A percentile compares a stretch with the other conserved stretches of the same genome.
phyloP scores from a whole-genome alignment of 2,888 invertebrate genomes.

The Sepiola atlantica region DNA sequence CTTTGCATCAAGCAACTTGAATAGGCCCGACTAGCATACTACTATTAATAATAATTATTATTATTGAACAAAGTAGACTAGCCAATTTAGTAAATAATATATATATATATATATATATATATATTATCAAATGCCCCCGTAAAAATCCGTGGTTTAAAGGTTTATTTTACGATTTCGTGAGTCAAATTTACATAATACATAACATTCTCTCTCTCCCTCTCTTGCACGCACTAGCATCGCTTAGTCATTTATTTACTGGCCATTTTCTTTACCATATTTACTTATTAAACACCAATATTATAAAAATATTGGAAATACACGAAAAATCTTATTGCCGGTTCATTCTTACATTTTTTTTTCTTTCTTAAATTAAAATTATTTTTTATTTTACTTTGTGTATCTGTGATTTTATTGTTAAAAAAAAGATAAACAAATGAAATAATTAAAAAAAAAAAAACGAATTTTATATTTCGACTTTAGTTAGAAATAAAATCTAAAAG shows the following conservation, averaged over 20 bases:
- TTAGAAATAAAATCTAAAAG: not conserved
- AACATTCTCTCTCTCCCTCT: not conserved
- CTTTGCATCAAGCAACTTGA: not conserved
- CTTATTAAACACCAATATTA: not conserved
- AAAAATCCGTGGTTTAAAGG: too few species aligned
- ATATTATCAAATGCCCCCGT: too few species aligned
- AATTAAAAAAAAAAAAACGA: not conserved
- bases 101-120: too few species aligned
- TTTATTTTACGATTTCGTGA: too few species aligned
- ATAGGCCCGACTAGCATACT: not conserved
- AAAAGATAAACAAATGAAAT: not conserved
- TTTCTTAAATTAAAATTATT: not conserved
- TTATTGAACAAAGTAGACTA: too few species aligned
- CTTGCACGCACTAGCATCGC: not conserved
- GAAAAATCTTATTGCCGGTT: not conserved
- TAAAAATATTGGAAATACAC: not conserved
- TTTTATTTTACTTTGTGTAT: not conserved
- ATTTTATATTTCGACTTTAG: not conserved
- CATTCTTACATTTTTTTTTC: not conserved
- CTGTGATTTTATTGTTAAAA: not conserved
- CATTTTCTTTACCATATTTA: not conserved
- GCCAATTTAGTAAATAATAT: too few species aligned
- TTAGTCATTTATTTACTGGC: conserved; percentile 21
- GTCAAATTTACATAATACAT: too few species aligned
- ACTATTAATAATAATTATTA: too few species aligned